Conservation (phyloP, 2,888 invertebrate species). For the Sminthurides aquaticus region DNA sequence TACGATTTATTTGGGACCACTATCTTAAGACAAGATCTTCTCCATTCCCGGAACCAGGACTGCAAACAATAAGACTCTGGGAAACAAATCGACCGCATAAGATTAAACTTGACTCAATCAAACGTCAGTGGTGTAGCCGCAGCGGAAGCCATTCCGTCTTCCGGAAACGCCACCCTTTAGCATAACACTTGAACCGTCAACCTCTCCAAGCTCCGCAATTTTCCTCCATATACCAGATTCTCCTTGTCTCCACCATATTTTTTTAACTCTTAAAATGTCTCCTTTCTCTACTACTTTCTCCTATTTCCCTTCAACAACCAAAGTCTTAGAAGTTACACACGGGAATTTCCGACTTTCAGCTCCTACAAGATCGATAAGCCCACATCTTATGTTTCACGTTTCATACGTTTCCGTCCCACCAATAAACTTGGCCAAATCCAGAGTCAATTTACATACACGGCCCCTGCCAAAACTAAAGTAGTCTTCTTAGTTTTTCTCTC, state of each 20-base stretch:
- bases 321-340: too few relatives aligned
- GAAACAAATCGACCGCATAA: background rate
- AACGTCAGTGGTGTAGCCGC: background rate
- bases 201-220: background rate
- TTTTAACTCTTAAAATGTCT: background rate
- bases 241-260: background rate
- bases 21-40: background rate
- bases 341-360: background rate
- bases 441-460: too few relatives aligned
- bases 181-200: background rate
- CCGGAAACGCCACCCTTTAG: background rate
- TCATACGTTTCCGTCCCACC: too few relatives aligned
- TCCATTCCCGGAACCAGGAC: background rate
- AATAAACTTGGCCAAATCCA: too few relatives aligned
- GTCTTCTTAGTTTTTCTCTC: too few relatives aligned
- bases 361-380: background rate
- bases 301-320: background rate
- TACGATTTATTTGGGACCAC: background rate
- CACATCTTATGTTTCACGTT: too few relatives aligned
- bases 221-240: background rate
- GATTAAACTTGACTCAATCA: background rate
- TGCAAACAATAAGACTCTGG: background rate
- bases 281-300: background rate
- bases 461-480: too few relatives aligned
- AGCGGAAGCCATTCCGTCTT: background rate